These are phyloP conservation scores for Pararge aegeria DNA, from an alignment of 1,140 invertebrate species.

Conservation along the genomic window DNA sequence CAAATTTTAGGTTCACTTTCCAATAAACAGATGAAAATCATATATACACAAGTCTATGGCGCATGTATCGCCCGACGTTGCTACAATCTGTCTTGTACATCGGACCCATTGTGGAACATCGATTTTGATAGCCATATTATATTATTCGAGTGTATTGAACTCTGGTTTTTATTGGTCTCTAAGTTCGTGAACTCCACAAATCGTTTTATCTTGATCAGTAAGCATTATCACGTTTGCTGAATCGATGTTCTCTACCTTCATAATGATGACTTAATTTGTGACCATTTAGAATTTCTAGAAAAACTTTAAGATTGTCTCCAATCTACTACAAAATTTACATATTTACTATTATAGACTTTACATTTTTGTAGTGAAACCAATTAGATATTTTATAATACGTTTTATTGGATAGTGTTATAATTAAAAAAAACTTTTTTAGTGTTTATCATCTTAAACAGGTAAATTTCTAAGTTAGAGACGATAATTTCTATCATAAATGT, in stretches of 20 bases:
- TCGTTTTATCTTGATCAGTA: constrained; percentile 21
- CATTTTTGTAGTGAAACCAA: not conserved
- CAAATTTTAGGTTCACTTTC: constrained; percentile 21
- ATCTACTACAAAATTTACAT: not conserved
- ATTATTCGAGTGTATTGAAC: constrained; percentile 41
- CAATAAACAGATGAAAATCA: constrained; percentile 2
- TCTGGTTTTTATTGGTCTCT: constrained; percentile 27
- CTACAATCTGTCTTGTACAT: constrained; percentile 39
- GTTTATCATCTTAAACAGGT: no score
- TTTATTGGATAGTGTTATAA: no score
- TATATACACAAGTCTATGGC: not conserved
- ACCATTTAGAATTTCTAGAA: constrained; percentile 5
- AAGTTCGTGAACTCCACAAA: constrained; percentile 31
- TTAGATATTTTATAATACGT: no score
- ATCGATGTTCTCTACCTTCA: constrained; percentile 17
- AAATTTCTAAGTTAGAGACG: no score
- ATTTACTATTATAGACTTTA: not conserved
- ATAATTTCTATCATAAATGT: no score
- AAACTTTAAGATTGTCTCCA: constrained; percentile 3
- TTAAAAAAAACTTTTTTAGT: no score
- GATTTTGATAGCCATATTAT: constrained; percentile 37
- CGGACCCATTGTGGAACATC: constrained; percentile 35
- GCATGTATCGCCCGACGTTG: constrained; percentile 29
- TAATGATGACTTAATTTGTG: constrained; percentile 10
- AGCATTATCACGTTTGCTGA: constrained; percentile 24